Conservation (phyloP, 2,888 invertebrate genomes). For the Zygaena filipendulae region DNA sequence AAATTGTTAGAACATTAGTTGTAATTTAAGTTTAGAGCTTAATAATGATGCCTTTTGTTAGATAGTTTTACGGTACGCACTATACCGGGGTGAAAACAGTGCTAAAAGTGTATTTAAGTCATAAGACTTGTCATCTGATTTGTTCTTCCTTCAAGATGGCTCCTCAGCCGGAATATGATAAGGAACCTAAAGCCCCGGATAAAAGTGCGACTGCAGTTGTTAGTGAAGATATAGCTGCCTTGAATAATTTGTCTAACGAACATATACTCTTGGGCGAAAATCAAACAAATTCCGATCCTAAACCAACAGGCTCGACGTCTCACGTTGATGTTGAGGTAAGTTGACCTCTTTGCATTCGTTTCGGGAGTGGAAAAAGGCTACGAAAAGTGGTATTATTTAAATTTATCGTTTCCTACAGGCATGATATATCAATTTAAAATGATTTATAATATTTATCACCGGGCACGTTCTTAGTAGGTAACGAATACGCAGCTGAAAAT, state of each 20-base stretch:
- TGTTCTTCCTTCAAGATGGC: conserved; percentile 76
- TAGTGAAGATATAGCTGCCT: conserved; percentile 58
- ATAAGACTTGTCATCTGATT: conserved; percentile 69
- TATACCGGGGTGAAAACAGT: conserved; percentile 38
- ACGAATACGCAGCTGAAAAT: conserved; percentile 31
- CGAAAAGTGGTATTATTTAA: no score
- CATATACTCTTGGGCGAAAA: no score
- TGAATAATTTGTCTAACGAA: conserved; percentile 48
- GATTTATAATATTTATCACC: no score
- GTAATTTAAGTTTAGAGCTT: conserved; percentile 37
- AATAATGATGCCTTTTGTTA: conserved; percentile 48
- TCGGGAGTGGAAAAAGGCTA: no score
- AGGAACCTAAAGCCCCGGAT: conserved; percentile 80
- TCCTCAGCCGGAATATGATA: conserved; percentile 82
- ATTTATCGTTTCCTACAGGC: no score
- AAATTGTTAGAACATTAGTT: conserved; percentile 48
- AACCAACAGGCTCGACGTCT: no score
- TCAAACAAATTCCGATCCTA: conserved; percentile 47
- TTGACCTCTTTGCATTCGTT: conserved; percentile 33
- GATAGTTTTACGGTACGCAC: conserved; percentile 37
- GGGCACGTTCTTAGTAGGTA: background rate
- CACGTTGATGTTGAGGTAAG: conserved; percentile 57
- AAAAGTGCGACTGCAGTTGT: conserved; percentile 61
- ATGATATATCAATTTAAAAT: no score
- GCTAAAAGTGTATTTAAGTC: conserved; percentile 57